Base-by-base conservation (phyloP, 2,113 vertebrate species). In the Xiphophorus couchianus region DNA sequence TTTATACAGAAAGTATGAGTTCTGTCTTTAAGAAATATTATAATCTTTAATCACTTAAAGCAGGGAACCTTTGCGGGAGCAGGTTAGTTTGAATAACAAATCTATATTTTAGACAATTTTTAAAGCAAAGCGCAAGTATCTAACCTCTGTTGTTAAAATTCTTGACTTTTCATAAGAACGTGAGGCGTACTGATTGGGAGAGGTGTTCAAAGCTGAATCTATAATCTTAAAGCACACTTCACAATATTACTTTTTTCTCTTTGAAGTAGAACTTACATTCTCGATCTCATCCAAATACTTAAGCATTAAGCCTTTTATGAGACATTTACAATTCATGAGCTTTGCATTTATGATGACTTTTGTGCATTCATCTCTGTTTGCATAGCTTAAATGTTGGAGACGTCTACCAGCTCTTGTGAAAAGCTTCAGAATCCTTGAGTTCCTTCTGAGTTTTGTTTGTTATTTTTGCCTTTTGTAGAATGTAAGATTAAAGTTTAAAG, bases 291-390 rank as follows among this genome's bases (percentile, higher is more conserved):
- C 31, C 68, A 62, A 51, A 71, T 58, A 22, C 62, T 69, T 71
- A 19, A 58, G 12, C 28, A 71, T 37, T 81, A 67, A 76, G 58
- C 63, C 25, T 35, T 62, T 68, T 35, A 39, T 39, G 39, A 33
- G 27, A 42, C 39, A 76, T 63, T 81, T 81, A 37, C 62, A 71
- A 60, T 76, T 81, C 69, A 76, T 67, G 42, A 62, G 29, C 58
- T 63, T 76, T 66, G 62, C 71, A 44, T 69, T 54, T 69, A 28
- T 58, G 66, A 29, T 58, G 31, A 27, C 42, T 66, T 66, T n/a
- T 17, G 39, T 22, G 29, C 63, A 62, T 4, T 31, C 30, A n/a
- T 35, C 44, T 15, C 3, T 51, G 8, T 64, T 54, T n/a, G 51
- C 71, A 28, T 5, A 65, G 28, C 37, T 54, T 54, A 4, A 17